Base-by-base conservation (phyloP, 2,113 vertebrate species). In the Dinomys branickii region DNA sequence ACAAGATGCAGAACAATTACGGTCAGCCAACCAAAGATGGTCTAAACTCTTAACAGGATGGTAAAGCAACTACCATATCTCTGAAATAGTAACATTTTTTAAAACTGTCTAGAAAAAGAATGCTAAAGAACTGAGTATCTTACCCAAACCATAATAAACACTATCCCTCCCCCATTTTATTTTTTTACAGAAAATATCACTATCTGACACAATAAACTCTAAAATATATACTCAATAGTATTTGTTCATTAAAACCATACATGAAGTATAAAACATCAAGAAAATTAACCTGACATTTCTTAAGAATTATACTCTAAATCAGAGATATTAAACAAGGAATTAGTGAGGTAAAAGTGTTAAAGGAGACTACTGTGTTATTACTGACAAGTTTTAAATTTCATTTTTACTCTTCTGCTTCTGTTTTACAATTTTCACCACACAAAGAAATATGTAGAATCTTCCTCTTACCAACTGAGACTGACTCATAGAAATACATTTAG, bases 181-280 rank as follows among this genome's bases (percentile, higher is more conserved):
- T 92, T 96, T 88, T 65, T 93, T 41, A 89, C 5, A 89, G 65
- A 30, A 94, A 96, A 84, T 69, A 88, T 16, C 67, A 94, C 50
- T 28, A 89, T 30, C 44, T 73, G 80, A 94, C 6, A 83, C 44
- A 85, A 71, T 71, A 71, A 71, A 75, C 22, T 28, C 22, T 44
- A 28, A 44, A 75, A 75, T 44, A 95, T 20, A 92, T 8, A 82
- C 6, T 73, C 38, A 83, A 38, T 38, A 95, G 6, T 83, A 86
- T 82, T 65, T 95, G 22, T 77, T 87, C 69, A 61, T 7, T 93
- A n/a, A 95, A 93, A 94, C 24, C 94, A 95, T 83, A 91, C 73
- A 83, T 87, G 69, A 86, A 92, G 19, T 78, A 1, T 38, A 92
- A 96, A 87, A 54, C 10, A 88, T 67, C 38, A 93, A 95, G 41